Base-by-base conservation (phyloP, 2,888 invertebrate species). In the Rhodophaea formosa region DNA sequence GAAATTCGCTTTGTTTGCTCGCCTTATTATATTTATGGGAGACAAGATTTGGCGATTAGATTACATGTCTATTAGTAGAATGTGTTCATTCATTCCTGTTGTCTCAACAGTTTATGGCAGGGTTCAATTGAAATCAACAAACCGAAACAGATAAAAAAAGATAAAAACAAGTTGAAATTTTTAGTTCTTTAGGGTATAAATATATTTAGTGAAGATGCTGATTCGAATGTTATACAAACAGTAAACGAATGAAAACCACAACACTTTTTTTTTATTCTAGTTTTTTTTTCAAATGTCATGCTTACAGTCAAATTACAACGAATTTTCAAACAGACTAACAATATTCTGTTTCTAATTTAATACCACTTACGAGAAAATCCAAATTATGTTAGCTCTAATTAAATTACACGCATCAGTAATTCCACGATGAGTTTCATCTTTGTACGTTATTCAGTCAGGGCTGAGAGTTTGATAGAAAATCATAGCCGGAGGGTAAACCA, bases 351-450 rank as follows among this genome's bases (percentile, higher is more conserved):
- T 51, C 16, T 51, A 35, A 51, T 53, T 53, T 53, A 32, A 12
- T 32, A 16, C n/a, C 46, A 42, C 59, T 53, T 35, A 54, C 30
- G 44, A 5, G 23, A 60, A 46, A 57, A 14, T 43, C 35, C 14
- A 62, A 57, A 62, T 68, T 69, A 64, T 66, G 71, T 71, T 67
- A 69, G 56, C 59, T 59, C 67, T 69, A 70, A 66, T 68, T 64
- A 63, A 72, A 67, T 68, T 67, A 64, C 62, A 65, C 70, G 58
- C 55, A 61, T 63, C 65, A 60, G 65, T 72, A 62, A 67, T 64
- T 68, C 47, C 49, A 59, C 61, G 60, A 72, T 59, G 60, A 63
- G 65, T 64, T 63, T 58, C 59, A 47, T 51, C 60, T 43, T 45
- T 44, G 15, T 58, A 52, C 47, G 63, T 42, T 39, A 59, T 62